Conservation (phyloP, 2,113 vertebrate species). For the Paedocypris sp. region DNA sequence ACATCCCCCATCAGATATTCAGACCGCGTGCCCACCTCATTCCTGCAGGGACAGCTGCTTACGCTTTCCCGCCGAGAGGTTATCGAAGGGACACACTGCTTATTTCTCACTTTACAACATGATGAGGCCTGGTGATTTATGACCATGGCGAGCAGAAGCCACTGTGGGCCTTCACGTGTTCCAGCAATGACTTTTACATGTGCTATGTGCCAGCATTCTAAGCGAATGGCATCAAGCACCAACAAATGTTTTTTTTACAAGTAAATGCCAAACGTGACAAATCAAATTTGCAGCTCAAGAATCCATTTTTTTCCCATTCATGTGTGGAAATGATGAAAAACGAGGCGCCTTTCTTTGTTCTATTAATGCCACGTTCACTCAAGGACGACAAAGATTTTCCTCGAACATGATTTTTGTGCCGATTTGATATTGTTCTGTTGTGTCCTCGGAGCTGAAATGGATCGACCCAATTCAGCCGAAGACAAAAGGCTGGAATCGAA, state of each 20-base stretch:
- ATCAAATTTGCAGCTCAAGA: background rate
- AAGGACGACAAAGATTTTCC: background rate
- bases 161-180: too few species aligned
- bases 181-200: too few species aligned
- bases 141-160: background rate
- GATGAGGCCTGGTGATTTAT: background rate
- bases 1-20: slow-evolving; percentile 7
- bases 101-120: background rate
- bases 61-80: background rate
- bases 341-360: background rate
- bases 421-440: background rate
- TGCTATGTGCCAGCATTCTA: too few species aligned
- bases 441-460: slow-evolving; percentile 8
- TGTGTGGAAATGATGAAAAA: background rate
- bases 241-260: too few species aligned
- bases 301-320: background rate
- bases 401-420: background rate
- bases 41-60: background rate
- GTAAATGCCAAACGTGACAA: too few species aligned
- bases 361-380: slow-evolving; percentile 12
- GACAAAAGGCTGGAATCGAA: slow-evolving; percentile 17
- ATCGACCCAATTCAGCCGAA: background rate
- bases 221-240: too few species aligned
- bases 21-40: background rate
- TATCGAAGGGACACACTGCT: slow-evolving; percentile 14